A percentile compares a stretch with the other conserved stretches of the same genome.
phyloP scores from a whole-genome alignment of 2,113 vertebrate genomes.

The Sprattus sprattus region DNA sequence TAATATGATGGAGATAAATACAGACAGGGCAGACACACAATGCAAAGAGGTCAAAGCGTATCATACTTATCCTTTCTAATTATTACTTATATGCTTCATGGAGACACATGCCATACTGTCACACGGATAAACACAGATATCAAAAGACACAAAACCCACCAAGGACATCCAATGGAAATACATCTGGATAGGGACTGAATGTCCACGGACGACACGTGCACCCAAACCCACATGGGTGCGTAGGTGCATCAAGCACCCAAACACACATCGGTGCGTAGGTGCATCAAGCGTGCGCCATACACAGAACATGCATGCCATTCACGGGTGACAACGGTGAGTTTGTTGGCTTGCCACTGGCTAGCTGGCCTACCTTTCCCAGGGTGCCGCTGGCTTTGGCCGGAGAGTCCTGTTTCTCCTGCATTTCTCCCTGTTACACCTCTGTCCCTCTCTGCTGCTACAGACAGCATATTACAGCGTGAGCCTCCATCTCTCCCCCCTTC shows the following conservation, averaged over 20 bases:
- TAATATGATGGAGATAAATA: slow-evolving; percentile 54
- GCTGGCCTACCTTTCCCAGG: slow-evolving; percentile 64
- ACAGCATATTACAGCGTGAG: slow-evolving; percentile 53
- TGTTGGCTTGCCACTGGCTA: slow-evolving; percentile 1
- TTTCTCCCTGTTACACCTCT: slow-evolving; percentile 55
- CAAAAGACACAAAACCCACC: slow-evolving; percentile 8
- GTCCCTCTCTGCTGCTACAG: slow-evolving; percentile 47
- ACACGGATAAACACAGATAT: slow-evolving; percentile 8
- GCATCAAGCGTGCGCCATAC: slow-evolving; percentile 11
- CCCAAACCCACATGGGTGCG: slow-evolving; percentile 1
- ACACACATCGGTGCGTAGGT: neutral
- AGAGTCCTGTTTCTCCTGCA: slow-evolving; percentile 66
- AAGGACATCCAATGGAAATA: neutral
- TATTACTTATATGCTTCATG: slow-evolving; percentile 38
- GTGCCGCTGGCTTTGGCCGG: slow-evolving; percentile 45
- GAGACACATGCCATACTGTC: slow-evolving; percentile 29
- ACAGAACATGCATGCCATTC: slow-evolving; percentile 8
- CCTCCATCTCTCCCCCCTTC: slow-evolving; percentile 39
- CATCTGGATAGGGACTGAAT: neutral
- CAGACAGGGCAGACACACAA: slow-evolving; percentile 46
- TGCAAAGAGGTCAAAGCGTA: slow-evolving; percentile 29
- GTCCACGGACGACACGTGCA: neutral
- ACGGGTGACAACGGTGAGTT: neutral
- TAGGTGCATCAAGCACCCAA: slow-evolving; percentile 14
- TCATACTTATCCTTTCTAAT: slow-evolving; percentile 20